Conservation (phyloP, 2,797 vertebrate genomes). For the Hippopotamyrus pictus region DNA sequence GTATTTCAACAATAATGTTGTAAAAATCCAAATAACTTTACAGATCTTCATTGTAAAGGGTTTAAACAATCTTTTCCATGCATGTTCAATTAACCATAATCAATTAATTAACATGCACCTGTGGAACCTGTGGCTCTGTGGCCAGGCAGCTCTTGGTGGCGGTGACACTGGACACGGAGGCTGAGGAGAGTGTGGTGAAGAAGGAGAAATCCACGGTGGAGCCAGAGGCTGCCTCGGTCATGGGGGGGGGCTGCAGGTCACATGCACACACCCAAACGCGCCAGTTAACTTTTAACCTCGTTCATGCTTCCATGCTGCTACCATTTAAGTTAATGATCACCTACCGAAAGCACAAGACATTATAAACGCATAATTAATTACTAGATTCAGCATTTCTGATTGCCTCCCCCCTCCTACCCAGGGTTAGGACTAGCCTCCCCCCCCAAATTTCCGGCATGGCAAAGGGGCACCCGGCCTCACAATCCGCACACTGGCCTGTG, state of each 20-base stretch:
- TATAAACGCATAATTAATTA: background rate
- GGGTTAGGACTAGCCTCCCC: background rate
- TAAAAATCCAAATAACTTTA: no score
- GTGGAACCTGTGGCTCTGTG: constrained; percentile 44
- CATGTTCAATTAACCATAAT: no score
- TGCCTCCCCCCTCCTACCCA: background rate
- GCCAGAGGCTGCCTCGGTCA: constrained; percentile 41
- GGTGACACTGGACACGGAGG: constrained; percentile 43
- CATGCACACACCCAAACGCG: background rate
- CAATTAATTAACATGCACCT: no score
- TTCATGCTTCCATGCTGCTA: background rate
- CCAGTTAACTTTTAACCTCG: background rate
- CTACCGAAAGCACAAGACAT: background rate
- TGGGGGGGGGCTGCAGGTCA: constrained; percentile 37
- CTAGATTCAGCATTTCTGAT: background rate
- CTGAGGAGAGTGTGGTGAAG: constrained; percentile 50
- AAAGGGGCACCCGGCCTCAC: background rate
- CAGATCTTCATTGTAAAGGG: no score
- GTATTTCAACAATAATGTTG: no score
- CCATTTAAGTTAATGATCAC: background rate
- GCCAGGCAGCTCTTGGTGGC: constrained; percentile 33
- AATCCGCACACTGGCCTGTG: constrained; percentile 47
- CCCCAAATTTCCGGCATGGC: background rate
- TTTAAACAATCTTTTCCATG: no score
- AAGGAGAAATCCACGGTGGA: constrained; percentile 51